These are phyloP conservation scores for Oncorhynchus masou DNA, from an alignment of 2,113 vertebrate genomes.

Conservation along the genomic window DNA sequence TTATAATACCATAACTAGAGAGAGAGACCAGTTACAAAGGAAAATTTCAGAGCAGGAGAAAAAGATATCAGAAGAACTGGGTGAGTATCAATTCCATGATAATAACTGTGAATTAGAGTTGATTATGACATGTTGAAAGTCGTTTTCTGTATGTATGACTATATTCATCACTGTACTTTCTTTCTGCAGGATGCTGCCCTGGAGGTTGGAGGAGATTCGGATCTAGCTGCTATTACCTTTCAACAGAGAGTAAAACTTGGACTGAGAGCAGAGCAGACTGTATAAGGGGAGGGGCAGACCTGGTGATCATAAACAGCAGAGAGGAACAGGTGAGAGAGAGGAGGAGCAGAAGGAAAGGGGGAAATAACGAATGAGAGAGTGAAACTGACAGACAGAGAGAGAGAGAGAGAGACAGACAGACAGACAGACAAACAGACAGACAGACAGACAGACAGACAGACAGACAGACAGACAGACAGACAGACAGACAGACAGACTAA, in stretches of 20 bases:
- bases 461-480: neutral
- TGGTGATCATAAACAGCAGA: neutral
- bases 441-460: too few species aligned
- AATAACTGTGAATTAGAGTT: too few species aligned
- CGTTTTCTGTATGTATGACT: too few species aligned
- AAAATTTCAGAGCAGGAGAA: neutral
- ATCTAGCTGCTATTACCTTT: neutral
- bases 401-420: neutral
- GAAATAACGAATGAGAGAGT: neutral
- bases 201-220: neutral
- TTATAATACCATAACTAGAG: neutral
- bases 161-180: neutral
- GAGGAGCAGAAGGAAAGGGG: neutral
- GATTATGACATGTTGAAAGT: too few species aligned
- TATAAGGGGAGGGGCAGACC: neutral
- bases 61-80: neutral
- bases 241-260: neutral
- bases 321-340: neutral
- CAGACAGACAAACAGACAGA: neutral
- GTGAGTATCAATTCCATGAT: neutral
- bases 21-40: neutral
- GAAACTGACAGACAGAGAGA: neutral
- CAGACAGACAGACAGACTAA: neutral
- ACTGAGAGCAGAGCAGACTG: neutral
- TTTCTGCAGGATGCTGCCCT: neutral